These are phyloP conservation scores for Drosophila simulans DNA, from an alignment of 1,140 invertebrate genomes.

Conservation along the genomic window DNA sequence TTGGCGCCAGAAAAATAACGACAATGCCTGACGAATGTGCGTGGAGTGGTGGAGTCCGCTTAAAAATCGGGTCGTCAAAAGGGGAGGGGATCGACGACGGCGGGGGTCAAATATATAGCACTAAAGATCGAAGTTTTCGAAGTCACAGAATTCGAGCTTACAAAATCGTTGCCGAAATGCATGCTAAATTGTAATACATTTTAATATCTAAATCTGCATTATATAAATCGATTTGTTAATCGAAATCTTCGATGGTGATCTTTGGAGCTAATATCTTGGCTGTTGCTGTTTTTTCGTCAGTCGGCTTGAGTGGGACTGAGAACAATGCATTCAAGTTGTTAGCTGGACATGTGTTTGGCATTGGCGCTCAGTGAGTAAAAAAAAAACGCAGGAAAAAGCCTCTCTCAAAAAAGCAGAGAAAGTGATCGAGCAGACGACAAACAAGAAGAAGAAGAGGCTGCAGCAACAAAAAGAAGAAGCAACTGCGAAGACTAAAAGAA, in stretches of 20 bases:
- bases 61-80: conserved; percentile 1
- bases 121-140: not conserved
- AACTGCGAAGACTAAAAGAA: conserved; percentile 67
- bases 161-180: not conserved
- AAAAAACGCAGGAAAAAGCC: conserved; percentile 14
- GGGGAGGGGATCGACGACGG: conserved; percentile 20
- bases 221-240: too few species aligned
- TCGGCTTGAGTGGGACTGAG: conserved; percentile 10
- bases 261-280: not conserved
- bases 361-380: conserved; percentile 29
- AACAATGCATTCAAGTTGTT: conserved; percentile 42
- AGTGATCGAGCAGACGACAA: conserved; percentile 39
- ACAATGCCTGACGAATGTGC: conserved; percentile 81
- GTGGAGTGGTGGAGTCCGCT: conserved; percentile 22
- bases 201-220: too few species aligned
- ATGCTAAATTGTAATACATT: too few species aligned
- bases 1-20: conserved; percentile 84
- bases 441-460: conserved; percentile 5
- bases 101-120: conserved; percentile 8
- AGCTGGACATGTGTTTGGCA: conserved; percentile 44
- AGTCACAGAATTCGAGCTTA: not conserved
- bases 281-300: not conserved
- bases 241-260: not conserved
- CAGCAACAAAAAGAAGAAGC: conserved; percentile 9
- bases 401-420: conserved; percentile 28